A percentile compares a stretch with the other conserved stretches of the same genome.
phyloP scores from a whole-genome alignment of 2,888 invertebrate species.

The Ochropleura leucogaster region DNA sequence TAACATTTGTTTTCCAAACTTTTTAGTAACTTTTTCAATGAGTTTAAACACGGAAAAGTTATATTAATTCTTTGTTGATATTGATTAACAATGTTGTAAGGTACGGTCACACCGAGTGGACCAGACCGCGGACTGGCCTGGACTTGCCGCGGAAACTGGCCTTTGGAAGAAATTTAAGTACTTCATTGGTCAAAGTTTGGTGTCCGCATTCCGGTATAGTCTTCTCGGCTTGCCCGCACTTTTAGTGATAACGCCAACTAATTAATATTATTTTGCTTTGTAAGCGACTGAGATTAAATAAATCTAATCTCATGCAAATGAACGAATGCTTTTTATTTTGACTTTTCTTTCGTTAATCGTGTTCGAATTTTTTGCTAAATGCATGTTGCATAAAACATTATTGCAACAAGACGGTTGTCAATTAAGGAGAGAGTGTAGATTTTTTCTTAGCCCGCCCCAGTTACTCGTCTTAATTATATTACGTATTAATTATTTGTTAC shows the following conservation, averaged over 20 bases:
- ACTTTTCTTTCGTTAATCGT: not conserved
- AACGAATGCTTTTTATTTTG: slow-evolving; percentile 22
- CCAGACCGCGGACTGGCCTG: not conserved
- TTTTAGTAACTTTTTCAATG: not conserved
- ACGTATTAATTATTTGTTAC: slow-evolving; percentile 1
- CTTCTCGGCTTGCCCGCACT: not conserved
- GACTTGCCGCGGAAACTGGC: not conserved
- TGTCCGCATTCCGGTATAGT: not conserved
- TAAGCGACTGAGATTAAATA: slow-evolving; percentile 13
- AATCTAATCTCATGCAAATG: not conserved
- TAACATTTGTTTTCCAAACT: not conserved
- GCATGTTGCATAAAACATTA: slow-evolving; percentile 33
- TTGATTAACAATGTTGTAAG: slow-evolving; percentile 2
- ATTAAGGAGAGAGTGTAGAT: not conserved
- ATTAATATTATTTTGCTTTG: not conserved
- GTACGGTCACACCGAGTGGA: not conserved
- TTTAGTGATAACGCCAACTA: not conserved
- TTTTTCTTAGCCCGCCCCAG: not conserved
- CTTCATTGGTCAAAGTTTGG: not conserved
- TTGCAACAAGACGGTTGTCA: slow-evolving; percentile 22
- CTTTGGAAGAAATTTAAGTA: not conserved
- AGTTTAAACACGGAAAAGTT: not conserved
- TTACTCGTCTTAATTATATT: slow-evolving; percentile 6
- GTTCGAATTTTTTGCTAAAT: slow-evolving; percentile 2
- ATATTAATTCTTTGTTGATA: slow-evolving; percentile 7